Conservation (phyloP, 2,888 invertebrate species). For the Erannis defoliaria region DNA sequence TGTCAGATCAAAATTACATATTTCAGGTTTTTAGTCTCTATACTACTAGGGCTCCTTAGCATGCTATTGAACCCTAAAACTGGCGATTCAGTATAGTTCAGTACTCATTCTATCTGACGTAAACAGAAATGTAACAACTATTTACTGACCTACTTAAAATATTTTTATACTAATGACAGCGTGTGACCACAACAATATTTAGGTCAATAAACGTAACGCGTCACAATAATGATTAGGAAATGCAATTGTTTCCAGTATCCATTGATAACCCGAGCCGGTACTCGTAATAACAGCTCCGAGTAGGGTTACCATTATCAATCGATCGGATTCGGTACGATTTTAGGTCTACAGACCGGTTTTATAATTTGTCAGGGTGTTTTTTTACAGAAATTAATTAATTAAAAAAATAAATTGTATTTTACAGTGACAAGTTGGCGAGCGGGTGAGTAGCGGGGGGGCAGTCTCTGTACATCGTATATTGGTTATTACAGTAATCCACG, state of each 20-base stretch:
- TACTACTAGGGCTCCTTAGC: too few relatives aligned
- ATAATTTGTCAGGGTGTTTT: too few relatives aligned
- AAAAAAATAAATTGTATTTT: too few relatives aligned
- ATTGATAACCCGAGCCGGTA: constrained; percentile 32
- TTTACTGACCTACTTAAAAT: constrained; percentile 12
- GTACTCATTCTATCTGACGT: neutral
- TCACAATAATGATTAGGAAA: constrained; percentile 36
- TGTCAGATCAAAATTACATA: too few relatives aligned
- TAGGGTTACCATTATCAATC: neutral
- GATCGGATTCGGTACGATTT: neutral
- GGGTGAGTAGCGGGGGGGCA: too few relatives aligned
- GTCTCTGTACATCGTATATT: too few relatives aligned
- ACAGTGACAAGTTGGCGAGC: too few relatives aligned
- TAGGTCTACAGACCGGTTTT: too few relatives aligned
- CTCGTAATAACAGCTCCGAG: neutral
- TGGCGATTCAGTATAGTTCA: neutral
- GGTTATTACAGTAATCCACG: too few relatives aligned
- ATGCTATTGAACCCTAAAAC: neutral
- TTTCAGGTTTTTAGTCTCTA: too few relatives aligned
- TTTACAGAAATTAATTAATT: too few relatives aligned
- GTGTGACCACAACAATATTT: constrained; percentile 17
- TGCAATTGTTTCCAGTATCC: constrained; percentile 39
- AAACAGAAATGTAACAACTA: neutral
- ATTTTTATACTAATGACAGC: constrained; percentile 8
- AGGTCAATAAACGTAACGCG: constrained; percentile 33